Percentiles rank a stretch among this genome's conserved stretches.
phyloP scores from a whole-genome alignment of 2,888 invertebrate species.

The Cancer borealis region DNA sequence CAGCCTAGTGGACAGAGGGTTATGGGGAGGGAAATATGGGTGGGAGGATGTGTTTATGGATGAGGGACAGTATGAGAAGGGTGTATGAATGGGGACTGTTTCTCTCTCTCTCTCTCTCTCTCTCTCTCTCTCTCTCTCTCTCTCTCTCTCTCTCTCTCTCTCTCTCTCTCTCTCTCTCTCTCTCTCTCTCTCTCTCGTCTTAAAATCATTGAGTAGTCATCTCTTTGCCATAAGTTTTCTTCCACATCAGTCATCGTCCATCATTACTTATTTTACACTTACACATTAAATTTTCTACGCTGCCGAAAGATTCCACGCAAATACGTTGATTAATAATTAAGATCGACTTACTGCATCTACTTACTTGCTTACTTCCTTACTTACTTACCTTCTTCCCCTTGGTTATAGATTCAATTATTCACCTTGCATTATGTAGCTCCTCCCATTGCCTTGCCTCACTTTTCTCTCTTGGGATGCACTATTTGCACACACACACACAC shows the following conservation, averaged over 20 bases:
- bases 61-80: no score
- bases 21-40: neutral
- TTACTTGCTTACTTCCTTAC: neutral
- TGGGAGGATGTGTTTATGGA: neutral
- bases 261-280: neutral
- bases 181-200: neutral
- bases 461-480: neutral
- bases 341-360: no score
- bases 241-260: conserved; percentile 12
- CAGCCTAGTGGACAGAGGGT: neutral
- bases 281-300: neutral
- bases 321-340: conserved; percentile 10
- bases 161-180: conserved; percentile 36
- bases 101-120: no score
- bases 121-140: neutral
- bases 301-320: neutral
- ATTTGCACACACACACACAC: no score
- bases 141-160: conserved; percentile 34
- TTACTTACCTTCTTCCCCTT: no score
- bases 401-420: no score
- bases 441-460: neutral
- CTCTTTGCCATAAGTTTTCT: neutral
- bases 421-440: no score
- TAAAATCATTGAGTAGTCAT: neutral
- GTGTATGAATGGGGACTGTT: no score